phyloP scores from a whole-genome alignment of 2,113 vertebrate species.

The Thunnus thynnus region DNA sequence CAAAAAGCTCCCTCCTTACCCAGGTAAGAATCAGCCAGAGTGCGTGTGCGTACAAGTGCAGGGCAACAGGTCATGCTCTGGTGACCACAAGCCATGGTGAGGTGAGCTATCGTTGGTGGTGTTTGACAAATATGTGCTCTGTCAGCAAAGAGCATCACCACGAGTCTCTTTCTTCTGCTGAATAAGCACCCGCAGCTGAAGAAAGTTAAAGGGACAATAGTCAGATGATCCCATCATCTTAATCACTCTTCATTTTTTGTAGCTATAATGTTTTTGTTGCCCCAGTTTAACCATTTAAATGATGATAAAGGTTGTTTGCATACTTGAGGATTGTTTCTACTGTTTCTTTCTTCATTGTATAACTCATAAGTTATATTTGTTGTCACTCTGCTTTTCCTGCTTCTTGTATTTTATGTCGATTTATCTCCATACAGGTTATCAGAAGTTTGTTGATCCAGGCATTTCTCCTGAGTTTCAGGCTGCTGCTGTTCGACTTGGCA shows the following conservation, averaged over 20 bases:
- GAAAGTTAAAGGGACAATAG: conserved; percentile 51
- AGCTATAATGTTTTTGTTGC: not conserved
- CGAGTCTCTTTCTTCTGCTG: conserved; percentile 64
- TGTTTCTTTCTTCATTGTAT: too few relatives aligned
- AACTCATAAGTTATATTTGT: not conserved
- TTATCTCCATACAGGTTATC: conserved; percentile 82
- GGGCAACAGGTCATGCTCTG: conserved; percentile 70
- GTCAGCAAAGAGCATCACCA: conserved; percentile 68
- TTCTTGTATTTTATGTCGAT: not conserved
- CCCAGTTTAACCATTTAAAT: not conserved
- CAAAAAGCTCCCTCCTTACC: conserved; percentile 78
- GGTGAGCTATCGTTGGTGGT: conserved; percentile 66
- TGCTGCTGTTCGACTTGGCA: conserved; percentile 80
- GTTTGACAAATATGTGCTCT: conserved; percentile 64
- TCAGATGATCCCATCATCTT: conserved; percentile 34
- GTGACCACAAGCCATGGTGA: conserved; percentile 73
- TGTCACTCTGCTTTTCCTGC: not conserved
- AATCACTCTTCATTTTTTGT: conserved; percentile 5
- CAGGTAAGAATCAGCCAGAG: conserved; percentile 83
- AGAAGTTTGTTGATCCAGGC: conserved; percentile 89
- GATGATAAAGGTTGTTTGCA: not conserved
- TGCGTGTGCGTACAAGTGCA: conserved; percentile 57
- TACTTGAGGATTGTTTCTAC: not conserved
- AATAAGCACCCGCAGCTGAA: conserved; percentile 63
- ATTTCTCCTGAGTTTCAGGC: conserved; percentile 86